Evolutionary conservation across 2,888 invertebrate genomes (phyloP).

Genomic region (Diplazon laetatorius): DNA sequence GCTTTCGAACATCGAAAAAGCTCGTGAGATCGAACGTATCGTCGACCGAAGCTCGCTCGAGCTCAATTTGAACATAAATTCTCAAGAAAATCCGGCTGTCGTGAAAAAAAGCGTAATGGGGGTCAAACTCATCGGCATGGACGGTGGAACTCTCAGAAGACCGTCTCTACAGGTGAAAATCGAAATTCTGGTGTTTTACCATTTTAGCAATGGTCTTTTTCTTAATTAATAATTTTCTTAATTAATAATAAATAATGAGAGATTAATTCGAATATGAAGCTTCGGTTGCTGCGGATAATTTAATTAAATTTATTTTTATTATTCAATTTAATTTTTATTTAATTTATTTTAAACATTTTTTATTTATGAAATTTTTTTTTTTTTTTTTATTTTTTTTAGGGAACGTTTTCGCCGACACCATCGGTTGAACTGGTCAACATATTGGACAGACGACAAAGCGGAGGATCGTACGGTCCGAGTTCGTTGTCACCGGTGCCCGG

Average conservation of each 20-base stretch:
- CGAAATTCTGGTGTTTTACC: not conserved
- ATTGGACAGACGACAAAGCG: constrained; percentile 79
- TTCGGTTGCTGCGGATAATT: not conserved
- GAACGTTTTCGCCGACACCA: constrained; percentile 81
- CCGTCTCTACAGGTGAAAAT: constrained; percentile 78
- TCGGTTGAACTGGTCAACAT: constrained; percentile 81
- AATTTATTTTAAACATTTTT: not conserved
- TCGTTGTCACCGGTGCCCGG: constrained; percentile 81
- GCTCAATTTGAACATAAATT: constrained; percentile 75
- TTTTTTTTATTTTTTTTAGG: constrained; percentile 69
- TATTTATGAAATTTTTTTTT: constrained; percentile 3
- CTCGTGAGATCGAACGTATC: constrained; percentile 65
- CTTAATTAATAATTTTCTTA: not conserved
- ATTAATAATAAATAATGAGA: not conserved
- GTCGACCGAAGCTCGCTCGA: constrained; percentile 77
- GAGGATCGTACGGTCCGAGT: constrained; percentile 79
- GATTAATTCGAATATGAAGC: too few relatives aligned
- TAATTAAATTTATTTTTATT: too few relatives aligned
- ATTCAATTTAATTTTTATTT: not conserved
- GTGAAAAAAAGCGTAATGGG: constrained; percentile 80
- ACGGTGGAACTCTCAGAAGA: constrained; percentile 78
- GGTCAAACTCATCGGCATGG: constrained; percentile 81
- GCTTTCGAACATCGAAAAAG: constrained; percentile 64
- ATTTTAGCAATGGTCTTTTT: too few relatives aligned
- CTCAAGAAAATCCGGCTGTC: constrained; percentile 61